Base-by-base conservation (phyloP, 92 coral and sea anemone genomes). In the Phenganax subtilis region DNA sequence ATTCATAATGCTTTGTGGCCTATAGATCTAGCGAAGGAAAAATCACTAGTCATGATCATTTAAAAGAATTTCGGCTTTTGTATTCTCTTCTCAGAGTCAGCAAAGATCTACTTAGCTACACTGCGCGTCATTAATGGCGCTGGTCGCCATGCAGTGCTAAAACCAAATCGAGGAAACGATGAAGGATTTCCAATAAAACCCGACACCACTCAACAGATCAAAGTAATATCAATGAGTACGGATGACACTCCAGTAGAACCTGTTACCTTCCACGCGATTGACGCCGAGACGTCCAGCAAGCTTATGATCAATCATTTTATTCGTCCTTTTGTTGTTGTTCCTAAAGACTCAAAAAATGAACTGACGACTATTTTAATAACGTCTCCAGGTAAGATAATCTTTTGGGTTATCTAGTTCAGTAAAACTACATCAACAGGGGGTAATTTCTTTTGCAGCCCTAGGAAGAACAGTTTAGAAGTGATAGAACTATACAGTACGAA, bases 181-280 rank as follows among this genome's bases (percentile, higher is more conserved):
- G 79, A 89, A 54, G 99, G 97, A 6, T 96, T 96, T 72, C 80
- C 86, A 16, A 89, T 96, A 63, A 86, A 79, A 56, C 90, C 97
- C 4, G 86, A 90, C 80, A 92, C 96, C 31, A 90, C 97, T 71
- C 87, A 91, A 79, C 94, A 93, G 89, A 96, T 93, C 82, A 89
- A 89, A 29, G 84, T 93, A 6, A 93, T 93, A 94, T 93, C 98
- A 25, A 93, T 93, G 98, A 91, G 97, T 15, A 93, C 98, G 10
- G 97, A 93, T 52, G 90, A 91, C 16, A 90, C 89, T 10, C 89
- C 97, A 0, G 87, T 90, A 15, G 88, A 80, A 62, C 99, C 99
- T 9, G 99, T 96, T 20, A 64, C 81, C 68, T 92, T 96, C 84
- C 88, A 81, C 17, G 99, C 99, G 47, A 81, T 81, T 52, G 99